Percentiles rank a stretch among this genome's conserved stretches.
Evolutionary conservation across 1,140 invertebrate genomes (phyloP).

Genomic region (Lepidurus arcticus): DNA sequence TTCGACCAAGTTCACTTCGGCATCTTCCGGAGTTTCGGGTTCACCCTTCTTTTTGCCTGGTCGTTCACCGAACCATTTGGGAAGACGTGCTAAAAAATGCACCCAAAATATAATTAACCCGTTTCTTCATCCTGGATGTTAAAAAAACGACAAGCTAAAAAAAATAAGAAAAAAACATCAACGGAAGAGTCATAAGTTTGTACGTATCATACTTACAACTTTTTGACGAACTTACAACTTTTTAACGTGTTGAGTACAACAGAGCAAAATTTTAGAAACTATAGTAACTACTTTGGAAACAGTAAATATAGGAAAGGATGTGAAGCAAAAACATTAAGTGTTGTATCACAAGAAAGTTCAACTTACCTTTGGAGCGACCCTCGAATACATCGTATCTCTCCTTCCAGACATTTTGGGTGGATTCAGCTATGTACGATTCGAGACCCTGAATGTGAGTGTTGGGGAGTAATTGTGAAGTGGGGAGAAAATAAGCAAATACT

Average conservation of each 20-base stretch:
- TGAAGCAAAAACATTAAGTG: slow-evolving; percentile 5
- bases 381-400: slow-evolving; percentile 78
- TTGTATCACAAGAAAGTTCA: slow-evolving; percentile 17
- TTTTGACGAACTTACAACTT: slow-evolving; percentile 3
- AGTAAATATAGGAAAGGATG: not conserved
- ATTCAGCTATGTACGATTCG: slow-evolving; percentile 74
- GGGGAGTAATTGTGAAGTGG: not conserved
- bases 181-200: slow-evolving; percentile 22
- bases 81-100: slow-evolving; percentile 66
- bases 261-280: not conserved
- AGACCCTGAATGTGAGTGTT: slow-evolving; percentile 52
- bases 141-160: not conserved
- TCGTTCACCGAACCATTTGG: slow-evolving; percentile 89
- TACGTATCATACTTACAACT: not conserved
- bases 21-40: slow-evolving; percentile 75
- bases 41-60: slow-evolving; percentile 84
- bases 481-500: slow-evolving; percentile 1
- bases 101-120: not conserved
- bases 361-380: slow-evolving; percentile 80
- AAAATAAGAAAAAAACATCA: not conserved
- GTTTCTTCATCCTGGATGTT: not conserved
- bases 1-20: slow-evolving; percentile 48
- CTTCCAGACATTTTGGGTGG: slow-evolving; percentile 74
- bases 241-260: slow-evolving; percentile 21
- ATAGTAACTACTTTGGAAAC: not conserved